Evolutionary conservation across 2,888 invertebrate species (phyloP).

Genomic region (Lycocerus yunnanus): DNA sequence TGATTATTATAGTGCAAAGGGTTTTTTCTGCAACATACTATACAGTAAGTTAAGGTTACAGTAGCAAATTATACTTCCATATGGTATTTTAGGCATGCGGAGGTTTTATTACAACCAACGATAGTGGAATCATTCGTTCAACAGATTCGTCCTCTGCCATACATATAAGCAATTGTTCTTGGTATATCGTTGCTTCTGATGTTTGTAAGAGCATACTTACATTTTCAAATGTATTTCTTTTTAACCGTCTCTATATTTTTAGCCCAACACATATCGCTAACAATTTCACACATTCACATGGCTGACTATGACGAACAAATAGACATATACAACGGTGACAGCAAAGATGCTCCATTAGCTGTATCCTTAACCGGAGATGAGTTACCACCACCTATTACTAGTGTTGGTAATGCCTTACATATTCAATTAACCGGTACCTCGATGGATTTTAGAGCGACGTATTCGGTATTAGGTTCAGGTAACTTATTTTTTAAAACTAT

Average conservation of each 20-base stretch:
- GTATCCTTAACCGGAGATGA: constrained; percentile 68
- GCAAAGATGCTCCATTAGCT: constrained; percentile 65
- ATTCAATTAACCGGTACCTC: constrained; percentile 43
- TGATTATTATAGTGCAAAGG: constrained; percentile 65
- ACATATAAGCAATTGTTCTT: constrained; percentile 66
- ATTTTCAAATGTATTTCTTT: constrained; percentile 19
- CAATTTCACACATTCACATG: constrained; percentile 64
- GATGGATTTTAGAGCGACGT: constrained; percentile 59
- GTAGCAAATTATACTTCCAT: background rate
- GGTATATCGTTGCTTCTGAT: constrained; percentile 67
- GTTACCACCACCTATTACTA: constrained; percentile 69
- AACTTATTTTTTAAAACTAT: constrained; percentile 22
- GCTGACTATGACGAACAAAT: constrained; percentile 41
- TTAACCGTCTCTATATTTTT: constrained; percentile 36
- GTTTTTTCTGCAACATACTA: constrained; percentile 75
- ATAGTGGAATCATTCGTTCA: constrained; percentile 60
- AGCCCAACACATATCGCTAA: constrained; percentile 70
- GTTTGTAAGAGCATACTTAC: constrained; percentile 55
- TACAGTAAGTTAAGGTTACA: constrained; percentile 52
- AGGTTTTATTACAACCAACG: constrained; percentile 61
- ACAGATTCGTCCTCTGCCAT: constrained; percentile 42
- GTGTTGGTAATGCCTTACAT: constrained; percentile 67
- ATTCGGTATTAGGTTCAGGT: constrained; percentile 63
- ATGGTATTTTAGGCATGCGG: constrained; percentile 66
- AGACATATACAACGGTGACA: constrained; percentile 71